These are phyloP conservation scores for Dilophus febrilis DNA, from an alignment of 2,888 invertebrate genomes.

Conservation along the genomic window DNA sequence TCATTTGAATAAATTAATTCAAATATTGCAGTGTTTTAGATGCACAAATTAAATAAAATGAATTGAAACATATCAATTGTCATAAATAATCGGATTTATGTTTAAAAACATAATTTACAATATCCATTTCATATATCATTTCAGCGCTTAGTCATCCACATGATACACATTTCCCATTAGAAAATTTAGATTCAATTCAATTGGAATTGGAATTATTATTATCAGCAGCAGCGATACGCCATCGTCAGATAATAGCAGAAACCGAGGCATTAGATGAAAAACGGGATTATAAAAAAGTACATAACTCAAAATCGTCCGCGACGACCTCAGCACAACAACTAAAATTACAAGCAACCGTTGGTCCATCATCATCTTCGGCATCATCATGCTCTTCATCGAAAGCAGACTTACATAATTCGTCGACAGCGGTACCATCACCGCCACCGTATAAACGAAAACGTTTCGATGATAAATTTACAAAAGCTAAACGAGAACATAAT, in stretches of 20 bases:
- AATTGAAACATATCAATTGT: no score
- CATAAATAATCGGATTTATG: no score
- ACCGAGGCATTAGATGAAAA: conserved; percentile 50
- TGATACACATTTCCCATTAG: conserved; percentile 67
- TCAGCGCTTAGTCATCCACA: conserved; percentile 43
- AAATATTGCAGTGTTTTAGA: no score
- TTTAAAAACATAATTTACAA: no score
- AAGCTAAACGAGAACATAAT: conserved; percentile 32
- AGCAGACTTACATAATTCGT: no score
- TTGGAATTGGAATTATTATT: conserved; percentile 72
- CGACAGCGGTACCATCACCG: conserved; percentile 7
- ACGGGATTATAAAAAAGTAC: conserved; percentile 22
- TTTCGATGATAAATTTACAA: conserved; percentile 34
- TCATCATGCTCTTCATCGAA: no score
- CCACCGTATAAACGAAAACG: conserved; percentile 24
- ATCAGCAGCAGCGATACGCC: conserved; percentile 64
- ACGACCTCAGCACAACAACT: no score
- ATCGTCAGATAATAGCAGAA: conserved; percentile 60
- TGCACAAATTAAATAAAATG: no score
- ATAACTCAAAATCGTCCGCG: neutral
- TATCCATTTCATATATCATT: conserved; percentile 8
- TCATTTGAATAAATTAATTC: no score
- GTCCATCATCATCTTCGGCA: no score
- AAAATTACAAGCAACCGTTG: no score
- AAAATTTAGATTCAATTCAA: conserved; percentile 76